These are phyloP conservation scores for Zaprionus inermis DNA, from an alignment of 1,140 invertebrate species.

Conservation along the genomic window DNA sequence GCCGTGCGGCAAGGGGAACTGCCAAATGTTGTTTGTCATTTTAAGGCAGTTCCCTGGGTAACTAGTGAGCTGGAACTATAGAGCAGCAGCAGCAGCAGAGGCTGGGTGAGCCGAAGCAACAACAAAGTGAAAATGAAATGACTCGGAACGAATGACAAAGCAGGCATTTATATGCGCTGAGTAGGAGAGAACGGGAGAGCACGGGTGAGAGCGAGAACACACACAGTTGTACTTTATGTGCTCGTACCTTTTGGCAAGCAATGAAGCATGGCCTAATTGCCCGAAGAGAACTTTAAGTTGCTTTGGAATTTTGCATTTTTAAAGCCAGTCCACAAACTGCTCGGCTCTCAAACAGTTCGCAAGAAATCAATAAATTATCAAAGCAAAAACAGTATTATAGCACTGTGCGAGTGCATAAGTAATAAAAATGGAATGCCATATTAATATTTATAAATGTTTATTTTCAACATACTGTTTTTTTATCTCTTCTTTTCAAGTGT, in stretches of 20 bases:
- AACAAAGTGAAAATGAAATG: slow-evolving; percentile 83
- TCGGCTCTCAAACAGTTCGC: not conserved
- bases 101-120: slow-evolving; percentile 56
- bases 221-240: slow-evolving; percentile 61
- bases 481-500: too few relatives aligned
- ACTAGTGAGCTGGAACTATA: slow-evolving; percentile 80
- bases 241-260: slow-evolving; percentile 67
- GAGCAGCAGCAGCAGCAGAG: slow-evolving; percentile 41
- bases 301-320: slow-evolving; percentile 41
- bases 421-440: not conserved
- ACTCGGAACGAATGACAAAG: slow-evolving; percentile 82
- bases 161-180: slow-evolving; percentile 69
- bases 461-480: not conserved
- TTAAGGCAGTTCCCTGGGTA: slow-evolving; percentile 77
- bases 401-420: not conserved
- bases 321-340: not conserved
- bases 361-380: slow-evolving; percentile 12
- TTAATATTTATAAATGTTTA: slow-evolving; percentile 12
- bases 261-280: slow-evolving; percentile 78
- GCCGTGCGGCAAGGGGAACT: slow-evolving; percentile 25
- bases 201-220: slow-evolving; percentile 6
- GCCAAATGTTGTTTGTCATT: slow-evolving; percentile 81
- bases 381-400: not conserved
- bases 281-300: slow-evolving; percentile 58
- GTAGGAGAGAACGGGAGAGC: slow-evolving; percentile 1